Evolutionary conservation across 2,113 vertebrate species (phyloP).

Genomic region (Urocolius indicus): DNA sequence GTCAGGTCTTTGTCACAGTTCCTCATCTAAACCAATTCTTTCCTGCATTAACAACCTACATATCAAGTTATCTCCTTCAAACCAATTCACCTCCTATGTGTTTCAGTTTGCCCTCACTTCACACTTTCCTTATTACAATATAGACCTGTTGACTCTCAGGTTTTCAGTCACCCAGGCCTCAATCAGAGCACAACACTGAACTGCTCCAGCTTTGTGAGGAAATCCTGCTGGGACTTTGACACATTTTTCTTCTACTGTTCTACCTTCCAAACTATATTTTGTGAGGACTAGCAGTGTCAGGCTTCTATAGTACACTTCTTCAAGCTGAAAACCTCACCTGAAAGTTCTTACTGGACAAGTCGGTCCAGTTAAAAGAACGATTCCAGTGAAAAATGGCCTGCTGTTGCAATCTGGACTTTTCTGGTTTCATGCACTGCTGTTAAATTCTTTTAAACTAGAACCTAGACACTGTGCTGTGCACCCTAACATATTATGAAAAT

Average conservation of each 20-base stretch:
- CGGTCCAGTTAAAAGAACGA: neutral
- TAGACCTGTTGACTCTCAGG: neutral
- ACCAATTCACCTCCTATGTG: neutral
- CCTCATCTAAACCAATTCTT: neutral
- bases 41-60: neutral
- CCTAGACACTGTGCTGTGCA: neutral
- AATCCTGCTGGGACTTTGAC: neutral
- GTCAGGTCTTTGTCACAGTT: neutral
- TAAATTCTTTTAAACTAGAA: neutral
- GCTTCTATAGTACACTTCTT: neutral
- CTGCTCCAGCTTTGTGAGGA: neutral
- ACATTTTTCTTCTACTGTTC: neutral
- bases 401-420: neutral
- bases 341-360: neutral
- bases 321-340: neutral
- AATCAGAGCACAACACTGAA: neutral
- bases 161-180: neutral
- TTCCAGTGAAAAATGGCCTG: neutral
- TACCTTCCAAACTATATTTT: neutral
- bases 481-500: neutral
- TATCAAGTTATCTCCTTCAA: neutral
- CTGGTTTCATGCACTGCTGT: neutral
- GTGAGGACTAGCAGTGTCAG: neutral
- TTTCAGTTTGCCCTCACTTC: neutral
- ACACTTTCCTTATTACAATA: neutral